Percentiles rank a stretch among this genome's conserved stretches.
Evolutionary conservation across 2,888 invertebrate genomes (phyloP).

Genomic region (Doris montereyensis): DNA sequence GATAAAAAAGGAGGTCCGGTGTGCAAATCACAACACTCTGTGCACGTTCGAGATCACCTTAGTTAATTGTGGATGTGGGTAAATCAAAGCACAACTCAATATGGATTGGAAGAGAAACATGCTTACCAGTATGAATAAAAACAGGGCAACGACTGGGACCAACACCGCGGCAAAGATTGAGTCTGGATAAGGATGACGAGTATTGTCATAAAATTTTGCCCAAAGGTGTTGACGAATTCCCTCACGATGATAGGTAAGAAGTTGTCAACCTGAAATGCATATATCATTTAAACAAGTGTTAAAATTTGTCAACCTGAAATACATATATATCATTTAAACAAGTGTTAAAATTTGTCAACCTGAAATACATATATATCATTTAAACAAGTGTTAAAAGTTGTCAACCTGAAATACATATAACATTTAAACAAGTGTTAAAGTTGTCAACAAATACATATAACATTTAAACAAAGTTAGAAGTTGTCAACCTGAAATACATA

Average conservation of each 20-base stretch:
- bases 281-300: background rate
- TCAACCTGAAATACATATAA: background rate
- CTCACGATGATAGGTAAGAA: slow-evolving; percentile 40
- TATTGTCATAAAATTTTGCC: slow-evolving; percentile 42
- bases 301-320: background rate
- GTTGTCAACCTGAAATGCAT: slow-evolving; percentile 42
- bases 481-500: slow-evolving; percentile 43
- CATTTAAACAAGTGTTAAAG: too few relatives aligned
- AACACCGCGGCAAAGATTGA: slow-evolving; percentile 51
- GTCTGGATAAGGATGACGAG: slow-evolving; percentile 52
- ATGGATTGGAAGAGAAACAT: too few relatives aligned
- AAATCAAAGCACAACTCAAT: too few relatives aligned
- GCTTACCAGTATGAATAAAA: too few relatives aligned
- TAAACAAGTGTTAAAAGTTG: background rate
- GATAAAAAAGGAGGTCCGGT: too few relatives aligned
- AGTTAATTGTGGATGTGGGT: too few relatives aligned
- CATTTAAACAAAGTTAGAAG: too few relatives aligned
- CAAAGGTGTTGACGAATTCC: slow-evolving; percentile 40
- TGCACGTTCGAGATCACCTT: too few relatives aligned
- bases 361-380: background rate
- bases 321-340: background rate
- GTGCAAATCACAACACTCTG: too few relatives aligned
- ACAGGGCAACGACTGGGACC: slow-evolving; percentile 49
- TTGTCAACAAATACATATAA: too few relatives aligned
- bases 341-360: background rate